phyloP scores from a whole-genome alignment of 2,888 invertebrate genomes.

The Carpatolechia fugitivella region DNA sequence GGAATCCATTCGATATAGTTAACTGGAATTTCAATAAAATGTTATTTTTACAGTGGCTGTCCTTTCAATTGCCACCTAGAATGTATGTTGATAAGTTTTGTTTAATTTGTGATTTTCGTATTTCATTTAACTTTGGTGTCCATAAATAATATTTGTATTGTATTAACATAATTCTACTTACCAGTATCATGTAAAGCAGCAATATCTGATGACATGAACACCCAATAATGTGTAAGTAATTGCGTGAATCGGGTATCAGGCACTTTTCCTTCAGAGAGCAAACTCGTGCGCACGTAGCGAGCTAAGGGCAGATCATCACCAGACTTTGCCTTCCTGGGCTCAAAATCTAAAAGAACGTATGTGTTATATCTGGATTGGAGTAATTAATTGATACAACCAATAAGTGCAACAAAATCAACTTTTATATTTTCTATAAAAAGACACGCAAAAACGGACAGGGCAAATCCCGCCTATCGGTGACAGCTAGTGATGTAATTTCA shows the following conservation, averaged over 20 bases:
- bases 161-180: slow-evolving; percentile 22
- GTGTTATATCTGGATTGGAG: too few species aligned
- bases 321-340: slow-evolving; percentile 31
- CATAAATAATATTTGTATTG: too few species aligned
- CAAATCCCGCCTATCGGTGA: too few species aligned
- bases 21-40: slow-evolving; percentile 26
- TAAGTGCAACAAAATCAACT: too few species aligned
- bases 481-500: too few species aligned
- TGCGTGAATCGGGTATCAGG: slow-evolving; percentile 35
- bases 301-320: slow-evolving; percentile 31
- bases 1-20: slow-evolving; percentile 40
- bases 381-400: too few species aligned
- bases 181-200: slow-evolving; percentile 44
- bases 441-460: too few species aligned
- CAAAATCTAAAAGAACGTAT: slow-evolving; percentile 31
- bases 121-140: too few species aligned
- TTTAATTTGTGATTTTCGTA: too few species aligned
- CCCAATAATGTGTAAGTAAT: slow-evolving; percentile 31
- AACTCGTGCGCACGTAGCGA: slow-evolving; percentile 30
- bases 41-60: background rate
- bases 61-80: too few species aligned
- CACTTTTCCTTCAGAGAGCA: slow-evolving; percentile 37
- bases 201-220: slow-evolving; percentile 36
- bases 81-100: too few species aligned
- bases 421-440: too few species aligned